Evolutionary conservation across 2,888 invertebrate species (phyloP).

Genomic region (Hydrotaea cyrtoneurina): DNA sequence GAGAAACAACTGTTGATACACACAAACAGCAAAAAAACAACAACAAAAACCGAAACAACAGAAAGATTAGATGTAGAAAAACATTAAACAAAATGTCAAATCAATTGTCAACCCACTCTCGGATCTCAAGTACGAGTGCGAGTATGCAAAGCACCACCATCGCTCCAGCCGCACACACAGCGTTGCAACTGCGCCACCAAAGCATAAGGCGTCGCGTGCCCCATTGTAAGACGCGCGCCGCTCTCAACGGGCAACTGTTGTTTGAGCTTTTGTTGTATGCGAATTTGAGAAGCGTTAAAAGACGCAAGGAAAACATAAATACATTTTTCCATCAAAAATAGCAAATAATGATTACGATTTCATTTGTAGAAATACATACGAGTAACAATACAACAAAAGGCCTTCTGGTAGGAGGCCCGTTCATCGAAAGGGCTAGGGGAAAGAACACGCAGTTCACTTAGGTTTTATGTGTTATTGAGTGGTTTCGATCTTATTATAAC

Average conservation of each 20-base stretch:
- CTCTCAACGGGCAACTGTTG: slow-evolving; percentile 10
- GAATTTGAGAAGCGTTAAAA: slow-evolving; percentile 39
- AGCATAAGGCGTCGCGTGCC: slow-evolving; percentile 53
- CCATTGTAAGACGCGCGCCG: slow-evolving; percentile 1
- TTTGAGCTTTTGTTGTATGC: slow-evolving; percentile 47
- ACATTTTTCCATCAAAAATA: slow-evolving; percentile 46
- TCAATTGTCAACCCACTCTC: slow-evolving; percentile 69
- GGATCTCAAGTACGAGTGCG: slow-evolving; percentile 23
- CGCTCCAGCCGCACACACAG: background rate
- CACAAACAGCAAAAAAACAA: slow-evolving; percentile 28
- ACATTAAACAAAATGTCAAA: slow-evolving; percentile 68
- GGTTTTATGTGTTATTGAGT: too few species aligned
- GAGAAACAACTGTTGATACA: slow-evolving; percentile 35
- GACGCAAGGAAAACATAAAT: slow-evolving; percentile 45
- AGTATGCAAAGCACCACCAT: background rate
- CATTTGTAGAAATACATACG: slow-evolving; percentile 22
- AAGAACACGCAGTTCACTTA: too few species aligned
- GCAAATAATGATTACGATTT: slow-evolving; percentile 52
- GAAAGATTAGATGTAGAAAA: slow-evolving; percentile 65
- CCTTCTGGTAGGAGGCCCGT: background rate
- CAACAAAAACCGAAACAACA: slow-evolving; percentile 53
- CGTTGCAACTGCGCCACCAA: background rate
- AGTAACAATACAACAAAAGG: background rate
- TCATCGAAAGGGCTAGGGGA: too few species aligned
- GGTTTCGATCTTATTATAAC: too few species aligned